phyloP scores from a whole-genome alignment of 2,113 vertebrate species.

The Nyctereutes procyonoides region DNA sequence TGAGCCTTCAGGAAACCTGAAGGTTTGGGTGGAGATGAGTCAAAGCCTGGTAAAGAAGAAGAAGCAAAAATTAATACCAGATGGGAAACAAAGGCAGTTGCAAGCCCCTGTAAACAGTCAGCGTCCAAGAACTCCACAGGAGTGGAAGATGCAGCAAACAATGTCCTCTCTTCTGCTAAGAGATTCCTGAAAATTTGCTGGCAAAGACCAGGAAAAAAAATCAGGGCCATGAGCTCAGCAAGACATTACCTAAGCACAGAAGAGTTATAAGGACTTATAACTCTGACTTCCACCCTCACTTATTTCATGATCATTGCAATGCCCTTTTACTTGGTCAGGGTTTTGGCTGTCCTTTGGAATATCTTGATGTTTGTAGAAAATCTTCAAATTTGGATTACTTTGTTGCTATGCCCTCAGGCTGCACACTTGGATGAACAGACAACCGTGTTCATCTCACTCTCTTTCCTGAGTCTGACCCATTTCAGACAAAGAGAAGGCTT shows the following conservation, averaged over 20 bases:
- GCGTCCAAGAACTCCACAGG: background rate
- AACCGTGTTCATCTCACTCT: background rate
- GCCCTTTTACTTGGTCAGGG: background rate
- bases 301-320: background rate
- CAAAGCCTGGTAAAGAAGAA: constrained; percentile 40
- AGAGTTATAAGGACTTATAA: background rate
- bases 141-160: background rate
- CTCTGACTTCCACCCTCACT: background rate
- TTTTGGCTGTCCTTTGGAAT: background rate
- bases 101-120: background rate
- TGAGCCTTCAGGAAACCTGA: constrained; percentile 20
- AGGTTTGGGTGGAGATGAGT: constrained; percentile 60
- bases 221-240: background rate
- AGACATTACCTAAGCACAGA: background rate
- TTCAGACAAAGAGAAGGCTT: constrained; percentile 58
- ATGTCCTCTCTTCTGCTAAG: constrained; percentile 24
- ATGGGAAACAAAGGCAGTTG: background rate
- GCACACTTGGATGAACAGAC: background rate
- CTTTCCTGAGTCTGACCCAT: background rate
- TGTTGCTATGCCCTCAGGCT: background rate
- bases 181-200: background rate
- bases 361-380: constrained; percentile 2
- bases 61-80: constrained; percentile 64
- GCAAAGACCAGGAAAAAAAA: constrained; percentile 1
- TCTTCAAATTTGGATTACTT: background rate